phyloP scores from a whole-genome alignment of 92 coral and sea anemone species.

The Parazoanthus atlanticus region DNA sequence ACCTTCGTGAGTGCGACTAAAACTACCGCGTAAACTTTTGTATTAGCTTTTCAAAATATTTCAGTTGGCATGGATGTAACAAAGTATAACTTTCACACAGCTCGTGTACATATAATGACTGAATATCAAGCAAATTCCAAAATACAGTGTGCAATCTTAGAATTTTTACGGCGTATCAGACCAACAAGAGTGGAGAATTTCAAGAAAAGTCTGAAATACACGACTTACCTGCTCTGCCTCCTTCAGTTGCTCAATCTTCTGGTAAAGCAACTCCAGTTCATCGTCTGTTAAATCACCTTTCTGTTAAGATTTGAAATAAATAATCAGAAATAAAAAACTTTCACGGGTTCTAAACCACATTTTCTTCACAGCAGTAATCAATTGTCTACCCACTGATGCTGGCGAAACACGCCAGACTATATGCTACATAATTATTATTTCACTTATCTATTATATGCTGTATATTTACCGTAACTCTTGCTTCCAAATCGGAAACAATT shows the following conservation, averaged over 20 bases:
- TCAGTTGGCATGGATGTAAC: not conserved
- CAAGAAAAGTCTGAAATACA: not conserved
- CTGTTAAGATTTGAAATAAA: slow-evolving; percentile 29
- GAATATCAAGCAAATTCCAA: not conserved
- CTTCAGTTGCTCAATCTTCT: slow-evolving; percentile 73
- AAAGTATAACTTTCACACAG: not conserved
- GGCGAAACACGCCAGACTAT: not conserved
- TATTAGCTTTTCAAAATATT: too few relatives aligned
- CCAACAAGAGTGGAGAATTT: not conserved
- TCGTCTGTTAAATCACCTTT: slow-evolving; percentile 65
- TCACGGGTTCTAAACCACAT: not conserved
- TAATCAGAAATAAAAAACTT: not conserved
- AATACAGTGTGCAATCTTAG: not conserved
- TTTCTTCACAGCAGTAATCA: not conserved
- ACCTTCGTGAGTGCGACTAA: not conserved
- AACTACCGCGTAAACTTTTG: too few relatives aligned
- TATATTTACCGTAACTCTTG: slow-evolving; percentile 14
- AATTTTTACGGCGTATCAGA: not conserved
- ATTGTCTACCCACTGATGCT: not conserved
- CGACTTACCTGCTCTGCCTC: slow-evolving; percentile 74
- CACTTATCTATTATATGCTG: too few relatives aligned
- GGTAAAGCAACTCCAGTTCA: slow-evolving; percentile 65
- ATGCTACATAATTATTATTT: too few relatives aligned
- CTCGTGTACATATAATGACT: not conserved
- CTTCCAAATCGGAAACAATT: slow-evolving; percentile 16